Conservation (phyloP, 1,140 invertebrate species). For the Tribolium madens region DNA sequence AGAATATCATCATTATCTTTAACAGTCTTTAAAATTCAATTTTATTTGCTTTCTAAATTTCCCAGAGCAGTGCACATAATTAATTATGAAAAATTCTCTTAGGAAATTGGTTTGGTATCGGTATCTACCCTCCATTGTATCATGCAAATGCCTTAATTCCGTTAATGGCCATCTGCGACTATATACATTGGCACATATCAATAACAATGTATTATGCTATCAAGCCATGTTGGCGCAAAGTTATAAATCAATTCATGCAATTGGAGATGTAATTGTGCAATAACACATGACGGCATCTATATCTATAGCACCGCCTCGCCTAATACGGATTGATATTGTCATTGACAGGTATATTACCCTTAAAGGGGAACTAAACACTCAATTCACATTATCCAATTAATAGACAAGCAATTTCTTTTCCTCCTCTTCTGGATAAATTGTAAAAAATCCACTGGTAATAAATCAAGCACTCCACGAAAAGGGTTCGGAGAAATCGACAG, state of each 20-base stretch:
- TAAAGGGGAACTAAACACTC: conserved; percentile 11
- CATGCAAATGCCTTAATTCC: background rate
- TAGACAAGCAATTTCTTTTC: background rate
- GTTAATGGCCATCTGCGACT: background rate
- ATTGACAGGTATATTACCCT: conserved; percentile 52
- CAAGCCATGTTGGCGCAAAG: conserved; percentile 46
- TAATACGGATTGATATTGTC: conserved; percentile 59
- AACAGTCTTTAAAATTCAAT: no score
- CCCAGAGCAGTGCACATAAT: no score
- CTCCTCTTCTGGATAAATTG: background rate
- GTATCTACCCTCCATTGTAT: background rate
- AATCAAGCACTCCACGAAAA: conserved; percentile 21
- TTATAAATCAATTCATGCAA: conserved; percentile 59
- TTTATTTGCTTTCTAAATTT: no score
- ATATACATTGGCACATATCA: conserved; percentile 48
- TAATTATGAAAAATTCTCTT: background rate
- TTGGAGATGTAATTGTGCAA: conserved; percentile 59
- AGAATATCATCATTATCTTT: no score
- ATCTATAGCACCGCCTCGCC: conserved; percentile 44
- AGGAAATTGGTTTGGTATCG: background rate
- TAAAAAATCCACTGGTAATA: conserved; percentile 5
- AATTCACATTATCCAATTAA: background rate
- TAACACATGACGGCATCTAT: conserved; percentile 55
- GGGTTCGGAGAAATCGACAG: conserved; percentile 45
- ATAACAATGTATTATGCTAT: conserved; percentile 49